Conservation (phyloP, 2,113 vertebrate species). For the Nipponia nippon region DNA sequence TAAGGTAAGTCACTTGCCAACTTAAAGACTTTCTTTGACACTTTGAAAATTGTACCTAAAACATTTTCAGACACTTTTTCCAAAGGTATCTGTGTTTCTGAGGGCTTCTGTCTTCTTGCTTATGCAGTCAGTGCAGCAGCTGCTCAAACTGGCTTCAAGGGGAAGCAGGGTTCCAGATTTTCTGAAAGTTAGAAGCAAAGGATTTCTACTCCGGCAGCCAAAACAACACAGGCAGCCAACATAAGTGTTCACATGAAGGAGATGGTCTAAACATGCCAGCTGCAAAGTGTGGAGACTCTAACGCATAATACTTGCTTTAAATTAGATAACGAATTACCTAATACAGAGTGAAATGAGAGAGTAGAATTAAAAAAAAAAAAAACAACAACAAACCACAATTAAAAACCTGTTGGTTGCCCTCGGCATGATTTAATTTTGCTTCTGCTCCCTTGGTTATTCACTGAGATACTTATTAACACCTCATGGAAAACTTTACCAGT, state of each 20-base stretch:
- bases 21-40: not conserved
- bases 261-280: not conserved
- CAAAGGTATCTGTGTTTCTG: not conserved
- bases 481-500: not conserved
- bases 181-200: not conserved
- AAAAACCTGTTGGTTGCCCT: not conserved
- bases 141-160: not conserved
- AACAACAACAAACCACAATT: not conserved
- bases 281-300: not conserved
- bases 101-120: not conserved
- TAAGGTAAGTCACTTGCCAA: not conserved
- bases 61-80: not conserved
- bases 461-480: not conserved
- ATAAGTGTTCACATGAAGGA: not conserved
- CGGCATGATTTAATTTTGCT: not conserved
- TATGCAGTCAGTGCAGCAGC: not conserved
- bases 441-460: not conserved
- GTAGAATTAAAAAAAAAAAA: not conserved
- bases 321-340: slow-evolving; percentile 29
- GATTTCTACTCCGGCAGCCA: not conserved
- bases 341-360: not conserved
- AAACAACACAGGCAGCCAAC: not conserved
- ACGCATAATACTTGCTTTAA: not conserved
- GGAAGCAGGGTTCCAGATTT: not conserved
- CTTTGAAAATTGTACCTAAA: not conserved